phyloP scores from a whole-genome alignment of 1,140 invertebrate genomes.

The Propsilocerus akamusi region DNA sequence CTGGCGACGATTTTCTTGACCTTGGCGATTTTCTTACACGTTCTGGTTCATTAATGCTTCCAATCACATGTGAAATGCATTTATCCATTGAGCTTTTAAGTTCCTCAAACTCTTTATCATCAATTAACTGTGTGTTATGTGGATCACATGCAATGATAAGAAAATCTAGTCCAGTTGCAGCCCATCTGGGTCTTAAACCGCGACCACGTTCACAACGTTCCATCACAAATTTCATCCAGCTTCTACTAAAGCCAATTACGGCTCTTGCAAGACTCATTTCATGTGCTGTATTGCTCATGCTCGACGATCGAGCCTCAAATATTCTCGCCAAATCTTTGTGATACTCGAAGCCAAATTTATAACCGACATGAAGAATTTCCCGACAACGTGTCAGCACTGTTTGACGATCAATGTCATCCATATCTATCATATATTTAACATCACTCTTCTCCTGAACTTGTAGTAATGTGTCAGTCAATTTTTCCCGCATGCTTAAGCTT shows the following conservation, averaged over 20 bases:
- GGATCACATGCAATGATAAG: conserved; percentile 66
- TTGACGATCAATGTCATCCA: conserved; percentile 31
- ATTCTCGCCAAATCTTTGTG: conserved; percentile 60
- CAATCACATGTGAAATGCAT: conserved; percentile 66
- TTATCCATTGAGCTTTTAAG: conserved; percentile 48
- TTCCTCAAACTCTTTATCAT: conserved; percentile 58
- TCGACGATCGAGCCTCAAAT: conserved; percentile 20
- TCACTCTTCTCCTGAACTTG: conserved; percentile 40
- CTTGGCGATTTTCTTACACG: conserved; percentile 27
- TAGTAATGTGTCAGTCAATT: conserved; percentile 37
- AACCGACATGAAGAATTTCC: conserved; percentile 71
- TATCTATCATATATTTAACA: conserved; percentile 19
- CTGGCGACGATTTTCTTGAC: conserved; percentile 21
- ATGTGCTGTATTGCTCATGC: conserved; percentile 14
- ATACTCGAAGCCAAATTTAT: conserved; percentile 79
- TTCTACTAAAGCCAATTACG: conserved; percentile 54
- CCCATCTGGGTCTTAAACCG: conserved; percentile 67
- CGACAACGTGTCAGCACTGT: conserved; percentile 36
- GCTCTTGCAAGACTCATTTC: conserved; percentile 21
- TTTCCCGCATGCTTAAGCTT: conserved; percentile 37
- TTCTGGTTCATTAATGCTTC: conserved; percentile 30
- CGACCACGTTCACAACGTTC: conserved; percentile 64
- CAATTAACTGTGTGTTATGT: conserved; percentile 50
- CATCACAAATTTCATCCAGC: conserved; percentile 77
- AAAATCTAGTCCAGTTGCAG: conserved; percentile 70